A percentile compares a stretch with the other conserved stretches of the same genome.
These are phyloP conservation scores for Microchrysa polita DNA, from an alignment of 2,888 invertebrate species.

Conservation along the genomic window DNA sequence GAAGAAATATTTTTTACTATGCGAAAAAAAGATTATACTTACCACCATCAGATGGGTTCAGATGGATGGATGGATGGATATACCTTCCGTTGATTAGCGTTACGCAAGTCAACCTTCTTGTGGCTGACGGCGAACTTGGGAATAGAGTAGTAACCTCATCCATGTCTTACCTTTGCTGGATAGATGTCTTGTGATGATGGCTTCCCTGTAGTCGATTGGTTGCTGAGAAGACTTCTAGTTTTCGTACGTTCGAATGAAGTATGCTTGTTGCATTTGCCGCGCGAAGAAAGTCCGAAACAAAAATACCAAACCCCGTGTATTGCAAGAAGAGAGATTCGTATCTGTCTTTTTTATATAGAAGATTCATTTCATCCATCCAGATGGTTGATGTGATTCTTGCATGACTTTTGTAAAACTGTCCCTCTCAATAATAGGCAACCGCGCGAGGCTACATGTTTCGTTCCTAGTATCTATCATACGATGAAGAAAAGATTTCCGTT, in stretches of 20 bases:
- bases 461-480: slow-evolving; percentile 22
- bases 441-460: slow-evolving; percentile 17
- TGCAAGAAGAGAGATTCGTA: slow-evolving; percentile 9
- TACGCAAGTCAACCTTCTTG: slow-evolving; percentile 15
- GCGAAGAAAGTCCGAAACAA: slow-evolving; percentile 24
- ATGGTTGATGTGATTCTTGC: slow-evolving; percentile 32
- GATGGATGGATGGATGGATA: no score
- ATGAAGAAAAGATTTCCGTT: slow-evolving; percentile 34
- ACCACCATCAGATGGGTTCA: slow-evolving; percentile 29
- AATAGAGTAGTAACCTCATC: neutral
- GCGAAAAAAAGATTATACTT: neutral
- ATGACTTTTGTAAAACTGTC: slow-evolving; percentile 27
- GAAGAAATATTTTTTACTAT: slow-evolving; percentile 21
- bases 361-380: slow-evolving; percentile 36
- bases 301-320: no score
- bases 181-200: slow-evolving; percentile 34
- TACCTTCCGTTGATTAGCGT: slow-evolving; percentile 28
- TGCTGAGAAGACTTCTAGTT: slow-evolving; percentile 28
- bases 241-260: slow-evolving; percentile 22
- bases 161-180: slow-evolving; percentile 25
- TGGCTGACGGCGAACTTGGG: no score
- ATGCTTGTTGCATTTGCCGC: neutral
- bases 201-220: no score
- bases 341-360: slow-evolving; percentile 18
- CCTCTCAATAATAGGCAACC: slow-evolving; percentile 30